These are phyloP conservation scores for Myrmophylax atrothorax DNA, from an alignment of 2,113 vertebrate genomes.

Conservation along the genomic window DNA sequence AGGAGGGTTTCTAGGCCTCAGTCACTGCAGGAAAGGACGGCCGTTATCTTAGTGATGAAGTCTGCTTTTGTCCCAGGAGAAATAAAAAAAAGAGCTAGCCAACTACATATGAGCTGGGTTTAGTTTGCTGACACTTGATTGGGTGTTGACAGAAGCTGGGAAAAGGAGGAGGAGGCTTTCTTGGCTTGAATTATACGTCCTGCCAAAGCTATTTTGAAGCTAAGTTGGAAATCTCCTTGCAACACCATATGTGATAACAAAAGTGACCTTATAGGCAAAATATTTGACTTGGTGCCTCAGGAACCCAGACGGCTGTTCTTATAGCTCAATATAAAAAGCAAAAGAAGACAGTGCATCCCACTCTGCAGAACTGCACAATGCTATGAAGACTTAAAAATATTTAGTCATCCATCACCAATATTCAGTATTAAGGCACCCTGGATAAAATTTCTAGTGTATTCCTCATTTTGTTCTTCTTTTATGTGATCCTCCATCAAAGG, in stretches of 20 bases:
- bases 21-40: neutral
- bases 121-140: neutral
- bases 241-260: conserved; percentile 14
- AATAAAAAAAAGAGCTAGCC: neutral
- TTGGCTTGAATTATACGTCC: neutral
- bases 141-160: conserved; percentile 33
- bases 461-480: neutral
- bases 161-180: neutral
- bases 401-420: neutral
- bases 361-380: neutral
- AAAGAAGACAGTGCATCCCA: neutral
- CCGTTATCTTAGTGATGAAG: neutral
- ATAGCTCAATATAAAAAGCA: neutral
- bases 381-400: neutral
- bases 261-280: conserved; percentile 38
- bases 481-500: neutral
- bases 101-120: neutral
- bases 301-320: neutral
- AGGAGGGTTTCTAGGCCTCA: neutral
- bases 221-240: conserved; percentile 40
- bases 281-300: conserved; percentile 12
- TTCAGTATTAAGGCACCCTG: neutral
- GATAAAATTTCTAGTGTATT: neutral
- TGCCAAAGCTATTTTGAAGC: conserved; percentile 36
- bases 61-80: neutral